phyloP scores from a whole-genome alignment of 2,888 invertebrate genomes.

The Miltochrista miniata region DNA sequence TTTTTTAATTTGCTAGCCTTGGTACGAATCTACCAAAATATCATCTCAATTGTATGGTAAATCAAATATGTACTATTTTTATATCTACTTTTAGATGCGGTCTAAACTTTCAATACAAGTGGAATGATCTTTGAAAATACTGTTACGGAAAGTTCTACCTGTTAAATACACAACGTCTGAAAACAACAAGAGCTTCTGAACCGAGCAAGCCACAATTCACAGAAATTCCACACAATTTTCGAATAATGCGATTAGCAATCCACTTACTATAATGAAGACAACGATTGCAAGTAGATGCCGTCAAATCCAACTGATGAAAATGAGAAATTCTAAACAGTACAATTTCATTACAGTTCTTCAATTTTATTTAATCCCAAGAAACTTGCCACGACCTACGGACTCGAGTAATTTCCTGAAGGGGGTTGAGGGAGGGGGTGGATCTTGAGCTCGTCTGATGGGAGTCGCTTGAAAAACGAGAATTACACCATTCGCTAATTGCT shows the following conservation, averaged over 20 bases:
- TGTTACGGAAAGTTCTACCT: too few relatives aligned
- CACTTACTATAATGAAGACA: constrained; percentile 70
- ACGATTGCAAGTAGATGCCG: constrained; percentile 38
- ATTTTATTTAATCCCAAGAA: constrained; percentile 76
- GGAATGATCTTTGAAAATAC: too few relatives aligned
- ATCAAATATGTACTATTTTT: too few relatives aligned
- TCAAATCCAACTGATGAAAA: constrained; percentile 59
- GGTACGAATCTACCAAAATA: too few relatives aligned
- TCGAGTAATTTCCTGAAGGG: constrained; percentile 73
- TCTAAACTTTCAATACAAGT: too few relatives aligned
- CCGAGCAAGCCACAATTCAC: constrained; percentile 11
- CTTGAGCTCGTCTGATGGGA: constrained; percentile 39
- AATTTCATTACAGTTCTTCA: constrained; percentile 71
- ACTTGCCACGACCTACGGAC: constrained; percentile 68
- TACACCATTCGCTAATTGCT: constrained; percentile 80
- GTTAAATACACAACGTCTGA: too few relatives aligned
- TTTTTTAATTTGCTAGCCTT: too few relatives aligned
- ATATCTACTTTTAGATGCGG: too few relatives aligned
- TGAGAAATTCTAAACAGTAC: constrained; percentile 64
- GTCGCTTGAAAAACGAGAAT: constrained; percentile 75
- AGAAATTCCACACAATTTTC: constrained; percentile 35
- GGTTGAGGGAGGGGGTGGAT: constrained; percentile 27
- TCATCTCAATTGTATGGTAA: too few relatives aligned
- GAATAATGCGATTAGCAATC: constrained; percentile 67
- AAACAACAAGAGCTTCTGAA: too few relatives aligned